phyloP scores from a whole-genome alignment of 1,140 invertebrate species.

The Platorchestia sp. region DNA sequence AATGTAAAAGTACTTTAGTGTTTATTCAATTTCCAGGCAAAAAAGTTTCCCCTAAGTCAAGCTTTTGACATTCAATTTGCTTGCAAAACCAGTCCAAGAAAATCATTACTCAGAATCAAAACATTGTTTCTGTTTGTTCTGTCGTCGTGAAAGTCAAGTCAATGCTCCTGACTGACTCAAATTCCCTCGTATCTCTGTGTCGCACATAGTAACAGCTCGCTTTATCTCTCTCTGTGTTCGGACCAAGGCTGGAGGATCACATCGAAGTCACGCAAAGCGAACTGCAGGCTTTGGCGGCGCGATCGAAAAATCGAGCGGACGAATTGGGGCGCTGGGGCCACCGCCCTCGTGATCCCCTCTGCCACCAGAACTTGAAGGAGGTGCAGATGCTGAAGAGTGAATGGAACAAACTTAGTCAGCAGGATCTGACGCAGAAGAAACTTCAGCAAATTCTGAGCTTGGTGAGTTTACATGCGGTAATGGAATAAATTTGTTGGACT shows the following conservation, averaged over 20 bases:
- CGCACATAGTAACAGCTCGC: not conserved
- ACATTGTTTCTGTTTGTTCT: not conserved
- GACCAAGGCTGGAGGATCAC: constrained; percentile 37
- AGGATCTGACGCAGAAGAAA: not conserved
- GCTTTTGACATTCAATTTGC: not conserved
- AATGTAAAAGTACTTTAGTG: not conserved
- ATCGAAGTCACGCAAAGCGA: constrained; percentile 36
- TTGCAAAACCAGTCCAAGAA: not conserved
- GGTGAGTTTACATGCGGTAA: not conserved
- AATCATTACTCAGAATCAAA: not conserved
- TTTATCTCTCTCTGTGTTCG: not conserved
- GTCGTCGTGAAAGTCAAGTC: not conserved
- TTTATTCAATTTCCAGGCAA: not conserved
- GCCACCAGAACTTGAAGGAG: not conserved
- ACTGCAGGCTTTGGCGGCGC: not conserved
- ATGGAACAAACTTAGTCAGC: not conserved
- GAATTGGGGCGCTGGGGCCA: not conserved
- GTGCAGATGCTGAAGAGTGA: not conserved
- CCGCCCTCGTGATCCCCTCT: not conserved
- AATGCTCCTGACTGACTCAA: not conserved
- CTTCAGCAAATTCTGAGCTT: not conserved
- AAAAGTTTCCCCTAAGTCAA: too few relatives aligned
- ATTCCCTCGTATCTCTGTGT: not conserved
- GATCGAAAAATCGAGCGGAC: constrained; percentile 15
- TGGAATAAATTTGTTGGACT: too few relatives aligned